Evolutionary conservation across 2,797 vertebrate genomes (phyloP).

Genomic region (Sebastes baramenuke): DNA sequence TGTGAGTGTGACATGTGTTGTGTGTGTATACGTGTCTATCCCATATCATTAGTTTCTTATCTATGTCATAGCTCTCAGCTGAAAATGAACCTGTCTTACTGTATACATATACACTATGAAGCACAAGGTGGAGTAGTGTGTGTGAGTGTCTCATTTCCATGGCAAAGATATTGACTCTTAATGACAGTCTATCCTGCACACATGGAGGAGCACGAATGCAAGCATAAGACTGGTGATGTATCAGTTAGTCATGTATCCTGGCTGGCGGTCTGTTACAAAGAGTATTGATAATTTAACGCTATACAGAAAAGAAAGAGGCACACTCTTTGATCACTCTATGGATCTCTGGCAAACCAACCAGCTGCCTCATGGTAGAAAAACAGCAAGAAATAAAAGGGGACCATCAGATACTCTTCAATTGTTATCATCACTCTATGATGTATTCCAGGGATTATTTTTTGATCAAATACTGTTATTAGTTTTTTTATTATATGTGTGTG

Average conservation of each 20-base stretch:
- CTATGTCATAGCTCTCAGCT: slow-evolving; percentile 10
- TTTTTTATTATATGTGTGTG: not conserved
- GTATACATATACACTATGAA: not conserved
- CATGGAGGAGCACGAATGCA: slow-evolving; percentile 4
- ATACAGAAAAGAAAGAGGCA: not conserved
- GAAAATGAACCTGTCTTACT: slow-evolving; percentile 26
- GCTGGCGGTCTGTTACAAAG: not conserved
- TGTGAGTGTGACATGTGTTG: not conserved
- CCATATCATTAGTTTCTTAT: slow-evolving; percentile 24
- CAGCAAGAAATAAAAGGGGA: not conserved
- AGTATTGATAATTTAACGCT: slow-evolving; percentile 29
- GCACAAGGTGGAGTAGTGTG: not conserved
- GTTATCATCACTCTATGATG: not conserved
- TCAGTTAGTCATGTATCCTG: slow-evolving; percentile 18
- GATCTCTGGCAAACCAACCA: not conserved
- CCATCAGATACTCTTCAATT: not conserved
- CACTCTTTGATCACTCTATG: not conserved
- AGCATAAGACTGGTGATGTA: slow-evolving; percentile 2
- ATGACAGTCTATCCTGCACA: slow-evolving; percentile 22
- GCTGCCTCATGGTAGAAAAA: not conserved
- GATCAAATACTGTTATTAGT: not conserved
- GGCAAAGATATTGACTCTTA: slow-evolving; percentile 21
- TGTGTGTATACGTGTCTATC: not conserved
- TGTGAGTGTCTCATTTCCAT: slow-evolving; percentile 34
- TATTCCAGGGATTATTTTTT: not conserved